Evolutionary conservation across 2,888 invertebrate species (phyloP).

Genomic region (Thera britannica): DNA sequence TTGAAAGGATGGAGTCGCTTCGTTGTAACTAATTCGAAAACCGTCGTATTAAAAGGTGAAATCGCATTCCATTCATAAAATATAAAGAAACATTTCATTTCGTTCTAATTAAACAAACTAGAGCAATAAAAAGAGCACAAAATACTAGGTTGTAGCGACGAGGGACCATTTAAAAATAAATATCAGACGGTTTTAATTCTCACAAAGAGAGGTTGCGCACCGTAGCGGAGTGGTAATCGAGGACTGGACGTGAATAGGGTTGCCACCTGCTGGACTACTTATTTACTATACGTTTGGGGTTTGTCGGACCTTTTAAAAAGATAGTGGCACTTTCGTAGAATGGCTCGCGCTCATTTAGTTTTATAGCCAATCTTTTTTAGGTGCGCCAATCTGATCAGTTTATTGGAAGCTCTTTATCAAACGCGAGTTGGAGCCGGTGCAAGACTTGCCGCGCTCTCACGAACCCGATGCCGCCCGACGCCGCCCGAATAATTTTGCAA

Average conservation of each 20-base stretch:
- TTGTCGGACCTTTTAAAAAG: slow-evolving; percentile 31
- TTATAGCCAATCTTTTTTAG: slow-evolving; percentile 32
- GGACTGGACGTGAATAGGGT: slow-evolving; percentile 26
- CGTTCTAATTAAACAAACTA: slow-evolving; percentile 60
- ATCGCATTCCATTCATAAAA: slow-evolving; percentile 33
- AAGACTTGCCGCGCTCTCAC: background rate
- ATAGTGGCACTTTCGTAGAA: slow-evolving; percentile 26
- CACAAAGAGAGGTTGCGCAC: slow-evolving; percentile 48
- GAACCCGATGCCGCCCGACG: background rate
- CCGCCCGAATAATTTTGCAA: background rate
- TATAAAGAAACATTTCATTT: slow-evolving; percentile 46
- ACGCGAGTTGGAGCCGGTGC: background rate
- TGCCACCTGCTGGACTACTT: slow-evolving; percentile 22
- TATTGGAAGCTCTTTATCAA: slow-evolving; percentile 30
- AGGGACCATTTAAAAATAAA: slow-evolving; percentile 60
- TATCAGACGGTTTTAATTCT: slow-evolving; percentile 63
- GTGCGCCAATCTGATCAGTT: slow-evolving; percentile 32
- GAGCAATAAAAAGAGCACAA: slow-evolving; percentile 41
- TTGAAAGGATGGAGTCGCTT: background rate
- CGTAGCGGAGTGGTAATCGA: slow-evolving; percentile 35
- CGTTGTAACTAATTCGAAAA: background rate
- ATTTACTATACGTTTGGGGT: slow-evolving; percentile 23
- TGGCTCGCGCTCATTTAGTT: slow-evolving; percentile 28
- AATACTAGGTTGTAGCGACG: slow-evolving; percentile 32
- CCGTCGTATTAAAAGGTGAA: slow-evolving; percentile 17